These are phyloP conservation scores for Rhabdomys pumilio DNA, from an alignment of 2,797 vertebrate genomes.

Conservation along the genomic window DNA sequence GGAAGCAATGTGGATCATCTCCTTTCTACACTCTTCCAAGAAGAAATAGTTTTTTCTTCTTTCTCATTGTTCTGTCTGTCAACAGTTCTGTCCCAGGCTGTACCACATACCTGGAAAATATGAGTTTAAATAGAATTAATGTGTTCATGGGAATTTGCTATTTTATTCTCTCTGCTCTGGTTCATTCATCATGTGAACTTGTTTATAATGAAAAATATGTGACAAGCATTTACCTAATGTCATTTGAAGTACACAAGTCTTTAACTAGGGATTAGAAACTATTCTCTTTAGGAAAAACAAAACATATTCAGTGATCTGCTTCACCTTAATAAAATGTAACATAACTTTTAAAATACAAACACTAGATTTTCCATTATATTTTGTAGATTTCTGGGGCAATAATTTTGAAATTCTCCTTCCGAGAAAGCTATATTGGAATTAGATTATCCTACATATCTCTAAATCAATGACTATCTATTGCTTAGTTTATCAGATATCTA, in stretches of 20 bases:
- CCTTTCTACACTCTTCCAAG: not conserved
- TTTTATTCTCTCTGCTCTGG: constrained; percentile 10
- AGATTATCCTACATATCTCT: not conserved
- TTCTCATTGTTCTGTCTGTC: not conserved
- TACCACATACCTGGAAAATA: not conserved
- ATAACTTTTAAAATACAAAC: not conserved
- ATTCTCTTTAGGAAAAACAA: constrained; percentile 16
- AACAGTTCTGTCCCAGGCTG: too few species aligned
- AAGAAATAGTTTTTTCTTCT: constrained; percentile 30
- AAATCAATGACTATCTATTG: not conserved
- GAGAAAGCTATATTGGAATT: not conserved
- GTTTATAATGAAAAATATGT: constrained; percentile 28
- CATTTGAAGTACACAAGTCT: not conserved
- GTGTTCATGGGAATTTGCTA: constrained; percentile 15
- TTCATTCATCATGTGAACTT: constrained; percentile 24
- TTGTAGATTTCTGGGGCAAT: not conserved
- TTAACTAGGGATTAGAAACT: not conserved
- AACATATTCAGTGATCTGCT: not conserved
- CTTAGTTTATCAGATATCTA: not conserved
- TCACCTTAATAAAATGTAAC: constrained; percentile 39
- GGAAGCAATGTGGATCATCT: not conserved
- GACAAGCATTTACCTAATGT: not conserved
- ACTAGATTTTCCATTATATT: not conserved
- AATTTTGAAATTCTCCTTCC: constrained; percentile 25
- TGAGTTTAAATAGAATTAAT: not conserved